A percentile compares a stretch with the other conserved stretches of the same genome.
Evolutionary conservation across 2,888 invertebrate species (phyloP).

Genomic region (Siphonodentalium dalli): DNA sequence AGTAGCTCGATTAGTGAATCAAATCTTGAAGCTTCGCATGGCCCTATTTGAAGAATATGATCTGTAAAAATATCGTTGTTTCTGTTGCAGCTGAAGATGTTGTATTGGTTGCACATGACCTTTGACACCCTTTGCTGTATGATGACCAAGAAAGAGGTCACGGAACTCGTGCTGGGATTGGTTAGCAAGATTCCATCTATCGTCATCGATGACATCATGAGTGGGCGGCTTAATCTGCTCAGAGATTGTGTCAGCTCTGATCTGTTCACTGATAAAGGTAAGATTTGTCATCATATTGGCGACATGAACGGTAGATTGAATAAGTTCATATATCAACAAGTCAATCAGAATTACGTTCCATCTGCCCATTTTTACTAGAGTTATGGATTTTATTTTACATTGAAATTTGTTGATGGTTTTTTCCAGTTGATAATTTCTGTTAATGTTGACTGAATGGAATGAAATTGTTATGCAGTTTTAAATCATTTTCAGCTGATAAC

Average conservation of each 20-base stretch:
- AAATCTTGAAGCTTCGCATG: no score
- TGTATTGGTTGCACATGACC: conserved; percentile 83
- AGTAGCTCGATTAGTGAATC: no score
- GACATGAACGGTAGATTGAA: no score
- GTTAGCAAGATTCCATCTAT: conserved; percentile 78
- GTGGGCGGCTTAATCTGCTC: conserved; percentile 83
- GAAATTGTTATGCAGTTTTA: no score
- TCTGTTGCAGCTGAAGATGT: conserved; percentile 75
- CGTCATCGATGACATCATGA: conserved; percentile 72
- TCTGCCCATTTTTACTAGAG: no score
- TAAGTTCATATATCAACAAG: no score
- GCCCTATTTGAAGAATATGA: no score
- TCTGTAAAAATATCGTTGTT: neutral
- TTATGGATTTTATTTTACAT: neutral
- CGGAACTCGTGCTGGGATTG: conserved; percentile 81
- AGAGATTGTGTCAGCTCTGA: conserved; percentile 80
- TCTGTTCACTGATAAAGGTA: conserved; percentile 77
- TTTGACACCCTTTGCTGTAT: conserved; percentile 77
- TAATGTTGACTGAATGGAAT: no score
- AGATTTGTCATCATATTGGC: no score
- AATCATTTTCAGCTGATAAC: no score
- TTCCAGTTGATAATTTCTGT: no score
- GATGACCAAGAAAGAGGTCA: conserved; percentile 74
- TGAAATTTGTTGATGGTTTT: neutral
- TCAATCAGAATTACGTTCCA: no score